Evolutionary conservation across 30 jellyfish, hydroid and myxozoan species (phyloP).

Genomic region (Turritopsis rubra): DNA sequence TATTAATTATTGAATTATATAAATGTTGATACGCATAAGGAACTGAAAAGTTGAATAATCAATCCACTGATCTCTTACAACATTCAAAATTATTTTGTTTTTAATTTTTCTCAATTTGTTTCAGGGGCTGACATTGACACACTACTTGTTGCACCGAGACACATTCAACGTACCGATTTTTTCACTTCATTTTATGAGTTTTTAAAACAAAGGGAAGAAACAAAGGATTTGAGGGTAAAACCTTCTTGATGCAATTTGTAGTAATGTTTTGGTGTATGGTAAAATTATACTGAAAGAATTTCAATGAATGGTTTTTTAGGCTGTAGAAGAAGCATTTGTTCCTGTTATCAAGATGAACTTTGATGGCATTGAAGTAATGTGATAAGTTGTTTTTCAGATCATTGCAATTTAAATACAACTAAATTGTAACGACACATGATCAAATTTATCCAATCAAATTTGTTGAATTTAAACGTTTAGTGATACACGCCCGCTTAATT

Average conservation of each 20-base stretch:
- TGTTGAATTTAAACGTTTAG: no score
- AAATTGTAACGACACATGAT: no score
- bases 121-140: slow-evolving; percentile 99
- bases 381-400: neutral
- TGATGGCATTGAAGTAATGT: slow-evolving; percentile 99
- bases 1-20: no score
- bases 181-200: slow-evolving; percentile 82
- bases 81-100: no score
- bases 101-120: neutral
- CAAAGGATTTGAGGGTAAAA: slow-evolving; percentile 76
- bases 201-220: slow-evolving; percentile 79
- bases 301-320: slow-evolving; percentile 35
- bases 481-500: no score
- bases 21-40: no score
- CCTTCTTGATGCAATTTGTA: neutral
- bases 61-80: no score
- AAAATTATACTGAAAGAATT: neutral
- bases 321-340: slow-evolving; percentile 96
- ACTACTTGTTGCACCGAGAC: slow-evolving; percentile 92
- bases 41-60: no score
- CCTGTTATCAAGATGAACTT: slow-evolving; percentile 94
- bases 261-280: neutral
- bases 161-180: slow-evolving; percentile 85
- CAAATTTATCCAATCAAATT: no score
- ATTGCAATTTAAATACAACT: no score